Evolutionary conservation across 2,113 vertebrate genomes (phyloP).

Genomic region (Platysteira castanea): DNA sequence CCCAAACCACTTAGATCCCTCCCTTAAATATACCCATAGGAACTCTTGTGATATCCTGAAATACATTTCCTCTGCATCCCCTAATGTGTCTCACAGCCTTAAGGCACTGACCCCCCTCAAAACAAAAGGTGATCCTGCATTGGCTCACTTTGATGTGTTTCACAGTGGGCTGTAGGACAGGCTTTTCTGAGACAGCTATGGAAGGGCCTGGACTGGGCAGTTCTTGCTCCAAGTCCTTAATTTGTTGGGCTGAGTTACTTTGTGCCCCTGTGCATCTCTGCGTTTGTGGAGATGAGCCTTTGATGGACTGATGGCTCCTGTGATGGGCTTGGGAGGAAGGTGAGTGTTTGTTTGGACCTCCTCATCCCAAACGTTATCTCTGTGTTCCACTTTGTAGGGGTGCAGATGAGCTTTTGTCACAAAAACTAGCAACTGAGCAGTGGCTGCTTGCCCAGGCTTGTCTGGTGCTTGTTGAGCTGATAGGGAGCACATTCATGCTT

Average conservation of each 20-base stretch:
- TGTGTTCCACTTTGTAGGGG: not conserved
- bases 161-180: not conserved
- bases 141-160: not conserved
- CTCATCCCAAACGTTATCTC: not conserved
- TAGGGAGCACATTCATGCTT: not conserved
- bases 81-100: not conserved
- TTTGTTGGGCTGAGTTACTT: not conserved
- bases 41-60: not conserved
- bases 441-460: not conserved
- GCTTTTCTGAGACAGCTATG: not conserved
- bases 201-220: not conserved
- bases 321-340: not conserved
- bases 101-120: fast-evolving
- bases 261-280: not conserved
- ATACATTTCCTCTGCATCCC: not conserved
- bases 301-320: not conserved
- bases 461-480: not conserved
- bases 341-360: not conserved
- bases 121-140: not conserved
- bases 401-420: not conserved
- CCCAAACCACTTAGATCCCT: not conserved
- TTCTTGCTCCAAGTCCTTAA: not conserved
- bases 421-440: not conserved
- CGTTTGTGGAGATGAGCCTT: not conserved
- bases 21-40: not conserved